Percentiles rank a stretch among this genome's conserved stretches.
Evolutionary conservation across 2,797 vertebrate genomes (phyloP).

Genomic region (Rhinogobio ventralis): DNA sequence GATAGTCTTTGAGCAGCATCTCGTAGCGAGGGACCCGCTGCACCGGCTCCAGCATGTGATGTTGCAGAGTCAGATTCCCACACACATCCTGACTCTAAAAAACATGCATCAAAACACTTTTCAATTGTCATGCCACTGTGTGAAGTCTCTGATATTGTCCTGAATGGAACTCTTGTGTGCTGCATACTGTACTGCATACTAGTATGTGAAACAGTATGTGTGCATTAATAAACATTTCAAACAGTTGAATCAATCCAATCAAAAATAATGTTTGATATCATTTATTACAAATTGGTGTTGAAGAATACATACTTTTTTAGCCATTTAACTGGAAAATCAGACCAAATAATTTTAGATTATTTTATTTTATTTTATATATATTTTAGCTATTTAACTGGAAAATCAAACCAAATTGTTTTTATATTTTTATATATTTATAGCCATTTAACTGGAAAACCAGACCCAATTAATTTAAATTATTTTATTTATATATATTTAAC

Average conservation of each 20-base stretch:
- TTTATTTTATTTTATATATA: not conserved
- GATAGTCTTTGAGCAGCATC: conserved; percentile 87
- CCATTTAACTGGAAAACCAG: not conserved
- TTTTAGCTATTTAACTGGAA: not conserved
- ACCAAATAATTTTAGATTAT: not conserved
- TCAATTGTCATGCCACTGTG: not conserved
- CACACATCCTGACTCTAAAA: conserved; percentile 81
- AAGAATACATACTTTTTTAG: not conserved
- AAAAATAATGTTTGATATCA: not conserved
- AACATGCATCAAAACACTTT: not conserved
- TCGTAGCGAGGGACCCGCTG: conserved; percentile 90
- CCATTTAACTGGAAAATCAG: not conserved
- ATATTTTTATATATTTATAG: not conserved
- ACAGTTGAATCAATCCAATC: not conserved
- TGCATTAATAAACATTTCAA: not conserved
- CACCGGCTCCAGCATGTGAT: conserved; percentile 96
- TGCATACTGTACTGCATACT: not conserved
- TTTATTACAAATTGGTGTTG: not conserved
- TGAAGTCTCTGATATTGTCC: not conserved
- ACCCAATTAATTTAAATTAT: no score
- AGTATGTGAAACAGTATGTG: not conserved
- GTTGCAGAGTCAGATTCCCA: conserved; percentile 88
- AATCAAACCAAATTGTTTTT: not conserved
- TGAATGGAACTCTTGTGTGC: not conserved
- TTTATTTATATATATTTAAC: not conserved